Evolutionary conservation across 2,797 vertebrate species (phyloP).

Genomic region (Dendrocincla tyrannina): DNA sequence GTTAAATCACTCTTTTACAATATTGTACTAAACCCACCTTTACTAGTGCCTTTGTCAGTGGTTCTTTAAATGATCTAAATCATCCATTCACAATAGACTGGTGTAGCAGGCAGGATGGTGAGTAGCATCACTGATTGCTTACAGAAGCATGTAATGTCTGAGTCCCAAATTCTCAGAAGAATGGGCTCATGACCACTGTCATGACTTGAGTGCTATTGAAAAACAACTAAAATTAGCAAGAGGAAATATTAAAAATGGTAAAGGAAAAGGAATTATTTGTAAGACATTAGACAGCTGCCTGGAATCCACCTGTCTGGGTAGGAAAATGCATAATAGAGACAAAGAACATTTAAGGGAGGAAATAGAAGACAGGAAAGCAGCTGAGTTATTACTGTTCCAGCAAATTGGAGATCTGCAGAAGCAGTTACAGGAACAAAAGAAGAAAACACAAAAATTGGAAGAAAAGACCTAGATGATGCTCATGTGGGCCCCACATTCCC

Average conservation of each 20-base stretch:
- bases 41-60: neutral
- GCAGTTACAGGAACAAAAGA: neutral
- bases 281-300: neutral
- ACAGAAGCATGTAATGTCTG: neutral
- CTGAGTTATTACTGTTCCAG: neutral
- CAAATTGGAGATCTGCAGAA: neutral
- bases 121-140: neutral
- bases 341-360: neutral
- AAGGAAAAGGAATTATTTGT: neutral
- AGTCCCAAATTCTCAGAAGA: neutral
- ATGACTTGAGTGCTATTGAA: rapidly evolving
- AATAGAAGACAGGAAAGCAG: neutral
- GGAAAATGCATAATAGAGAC: neutral
- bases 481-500: rapidly evolving
- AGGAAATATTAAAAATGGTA: neutral
- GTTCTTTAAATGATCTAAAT: neutral
- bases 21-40: neutral
- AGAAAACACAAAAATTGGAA: neutral
- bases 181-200: neutral
- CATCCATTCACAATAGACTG: neutral
- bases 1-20: neutral
- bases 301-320: neutral
- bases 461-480: neutral
- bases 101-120: neutral
- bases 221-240: neutral